Base-by-base conservation (phyloP, 2,888 invertebrate genomes). In the Philereme vetulata region DNA sequence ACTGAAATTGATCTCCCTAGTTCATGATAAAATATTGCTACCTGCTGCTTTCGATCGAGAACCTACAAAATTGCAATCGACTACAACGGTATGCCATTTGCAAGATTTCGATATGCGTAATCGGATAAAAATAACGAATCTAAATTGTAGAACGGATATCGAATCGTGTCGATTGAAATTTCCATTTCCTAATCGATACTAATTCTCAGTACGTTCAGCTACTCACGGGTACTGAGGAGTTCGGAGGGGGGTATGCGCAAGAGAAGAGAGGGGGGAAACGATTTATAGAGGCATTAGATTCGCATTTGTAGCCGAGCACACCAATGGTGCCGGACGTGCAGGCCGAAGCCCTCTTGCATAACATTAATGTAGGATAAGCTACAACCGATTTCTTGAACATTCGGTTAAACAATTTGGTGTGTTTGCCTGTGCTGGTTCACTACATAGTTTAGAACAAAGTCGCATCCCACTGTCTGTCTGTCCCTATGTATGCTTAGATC, bases 271-370 rank as follows among this genome's bases (percentile, higher is more conserved):
- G 76, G 74, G 70, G 63, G 70, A 62, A 55, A 55, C 78, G 80
- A 88, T 88, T 88, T 87, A 88, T 87, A 75, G 82, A 65, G 75
- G 85, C 87, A 88, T 88, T 88, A 88, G 85, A 85, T 81, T 85
- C 86, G 77, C 87, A 83, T 85, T 85, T 85, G 81, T 78, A 81
- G 76, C 74, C 60, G 62, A 71, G 67, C 64, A 70, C 64, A 64
- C 70, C 62, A 68, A 64, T 64, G 60, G 64, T 32, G 49, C 64
- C 72, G 75, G 77, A 80, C 77, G 77, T 76, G 76, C 56, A 49
- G 62, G 63, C 62, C 69, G 51, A 67, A 74, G 68, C 68, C 64
- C 66, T 70, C 70, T 70, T 74, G 72, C 69, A 74, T 72, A 67
- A 67, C 70, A 73, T 74, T 67, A 64, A 67, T 65, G 58, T 59